Evolutionary conservation across 2,888 invertebrate species (phyloP).

Genomic region (Lithophane semibrunnea): DNA sequence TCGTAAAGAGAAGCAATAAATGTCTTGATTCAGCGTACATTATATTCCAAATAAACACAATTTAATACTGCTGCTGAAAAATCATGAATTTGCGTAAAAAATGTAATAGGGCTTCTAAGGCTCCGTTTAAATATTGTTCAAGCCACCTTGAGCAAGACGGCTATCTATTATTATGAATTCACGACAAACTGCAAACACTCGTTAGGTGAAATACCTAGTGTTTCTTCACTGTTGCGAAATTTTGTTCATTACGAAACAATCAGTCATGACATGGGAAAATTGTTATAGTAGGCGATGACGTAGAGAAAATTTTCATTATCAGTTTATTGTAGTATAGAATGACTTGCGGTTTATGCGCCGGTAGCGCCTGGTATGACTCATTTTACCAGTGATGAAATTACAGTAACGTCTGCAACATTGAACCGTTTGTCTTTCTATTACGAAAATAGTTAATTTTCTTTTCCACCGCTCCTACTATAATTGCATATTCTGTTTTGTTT

Average conservation of each 20-base stretch:
- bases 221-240: constrained; percentile 1
- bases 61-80: too few species aligned
- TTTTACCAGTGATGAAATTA: constrained; percentile 96
- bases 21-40: too few species aligned
- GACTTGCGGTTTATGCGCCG: constrained; percentile 91
- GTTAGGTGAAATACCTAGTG: background rate
- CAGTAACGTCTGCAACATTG: constrained; percentile 12
- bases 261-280: constrained; percentile 77
- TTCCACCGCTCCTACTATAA: background rate
- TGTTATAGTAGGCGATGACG: constrained; percentile 45
- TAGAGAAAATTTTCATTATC: constrained; percentile 85
- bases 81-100: too few species aligned
- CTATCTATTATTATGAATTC: constrained; percentile 13
- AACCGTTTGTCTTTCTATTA: constrained; percentile 12
- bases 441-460: background rate
- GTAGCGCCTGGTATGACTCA: constrained; percentile 97
- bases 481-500: background rate
- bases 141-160: background rate
- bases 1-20: too few species aligned
- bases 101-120: too few species aligned
- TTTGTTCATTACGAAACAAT: constrained; percentile 18
- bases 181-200: background rate
- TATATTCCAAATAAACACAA: too few species aligned
- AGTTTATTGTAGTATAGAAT: constrained; percentile 97
- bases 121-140: constrained; percentile 7